Conservation (phyloP, 2,113 vertebrate species). For the Actenoides hombroni region DNA sequence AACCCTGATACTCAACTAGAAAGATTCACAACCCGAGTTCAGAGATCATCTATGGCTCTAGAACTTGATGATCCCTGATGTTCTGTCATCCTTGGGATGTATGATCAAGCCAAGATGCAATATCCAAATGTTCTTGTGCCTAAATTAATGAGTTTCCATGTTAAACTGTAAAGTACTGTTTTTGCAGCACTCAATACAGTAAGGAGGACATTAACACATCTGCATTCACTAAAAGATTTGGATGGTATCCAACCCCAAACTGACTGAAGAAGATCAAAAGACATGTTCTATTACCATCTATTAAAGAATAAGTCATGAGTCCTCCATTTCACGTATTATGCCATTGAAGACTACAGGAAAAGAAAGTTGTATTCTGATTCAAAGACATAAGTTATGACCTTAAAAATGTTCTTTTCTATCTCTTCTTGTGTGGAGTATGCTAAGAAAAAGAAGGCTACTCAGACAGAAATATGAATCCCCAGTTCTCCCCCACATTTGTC, state of each 20-base stretch:
- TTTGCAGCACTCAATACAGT: not conserved
- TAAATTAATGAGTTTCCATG: not conserved
- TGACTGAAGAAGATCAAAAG: not conserved
- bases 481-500: not conserved
- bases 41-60: not conserved
- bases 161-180: not conserved
- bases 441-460: not conserved
- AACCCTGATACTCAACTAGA: not conserved
- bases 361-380: not conserved
- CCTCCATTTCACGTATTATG: not conserved
- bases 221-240: not conserved
- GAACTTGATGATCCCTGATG: not conserved
- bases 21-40: not conserved
- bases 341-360: not conserved
- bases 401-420: not conserved
- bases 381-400: not conserved
- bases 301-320: not conserved
- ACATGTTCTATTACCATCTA: not conserved
- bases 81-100: not conserved
- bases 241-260: not conserved
- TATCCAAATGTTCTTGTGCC: not conserved
- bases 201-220: not conserved
- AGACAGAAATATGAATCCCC: not conserved
- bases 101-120: not conserved
- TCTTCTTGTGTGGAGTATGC: not conserved